Evolutionary conservation across 1,140 invertebrate genomes (phyloP), one percentile per base, ranked within the genome.

Genomic region (Zaprionus taronus): DNA sequence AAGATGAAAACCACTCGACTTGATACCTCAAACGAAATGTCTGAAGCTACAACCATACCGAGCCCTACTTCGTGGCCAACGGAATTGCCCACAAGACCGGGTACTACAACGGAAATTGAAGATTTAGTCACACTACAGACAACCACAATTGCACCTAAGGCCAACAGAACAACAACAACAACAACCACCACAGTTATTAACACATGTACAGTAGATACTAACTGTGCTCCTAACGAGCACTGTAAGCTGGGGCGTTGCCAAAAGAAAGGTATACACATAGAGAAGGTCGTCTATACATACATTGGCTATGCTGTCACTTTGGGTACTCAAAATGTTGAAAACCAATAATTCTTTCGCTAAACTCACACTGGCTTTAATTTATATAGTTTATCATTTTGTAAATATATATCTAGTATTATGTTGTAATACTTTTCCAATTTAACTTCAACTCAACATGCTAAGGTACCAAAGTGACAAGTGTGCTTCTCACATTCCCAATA

Each of bases 241-340:
- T 95, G 95, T 85, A 92, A 95, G 28, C 93, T 94, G 83, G 93
- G 94, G 17, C 86, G 92, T 83, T 95, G 94, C 91, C 87, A 91
- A 55, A 93, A 93, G 75, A 94, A 95, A 67, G 95, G 95, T 83
- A 89, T 89, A 79, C 55, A 79, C 62, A 77, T 28, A 62, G 2
- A 17, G 2, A 47, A 51, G 47, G 22, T 65, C 34, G 49, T 70
- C 66, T 51, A 69, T 47, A 65, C 62, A 49, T 64, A 65, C 62
- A 49, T 64, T 57, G 66, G 75, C 41, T 65, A 58, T 60, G 36
- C 65, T 78, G 67, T 74, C 76, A 83, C 80, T 82, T 80, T 74
- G 20, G 51, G 22, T 57, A 47, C 51, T 15, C 34, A 61, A 73
- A 56, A 55, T 73, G 44, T 62, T 56, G 36, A 26, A 17, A n/a